Conservation (phyloP, 2,113 vertebrate genomes). For the Catharus bicknelli region DNA sequence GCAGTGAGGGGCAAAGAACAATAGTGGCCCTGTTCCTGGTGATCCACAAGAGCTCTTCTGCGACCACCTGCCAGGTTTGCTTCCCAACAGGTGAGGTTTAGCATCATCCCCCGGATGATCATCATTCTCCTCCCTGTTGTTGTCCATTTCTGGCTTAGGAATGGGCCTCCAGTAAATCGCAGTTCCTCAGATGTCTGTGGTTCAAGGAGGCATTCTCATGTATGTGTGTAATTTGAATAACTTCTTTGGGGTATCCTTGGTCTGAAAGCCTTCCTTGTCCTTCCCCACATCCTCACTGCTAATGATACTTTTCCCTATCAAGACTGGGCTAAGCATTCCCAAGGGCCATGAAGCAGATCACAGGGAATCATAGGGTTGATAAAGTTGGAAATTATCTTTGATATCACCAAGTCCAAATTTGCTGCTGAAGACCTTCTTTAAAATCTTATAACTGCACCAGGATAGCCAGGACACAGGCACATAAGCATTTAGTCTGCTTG, state of each 20-base stretch:
- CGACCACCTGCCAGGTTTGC: neutral
- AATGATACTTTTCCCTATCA: neutral
- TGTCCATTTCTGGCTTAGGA: neutral
- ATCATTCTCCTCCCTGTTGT: neutral
- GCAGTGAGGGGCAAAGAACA: neutral
- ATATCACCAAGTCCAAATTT: neutral
- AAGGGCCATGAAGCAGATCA: neutral
- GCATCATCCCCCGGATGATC: neutral
- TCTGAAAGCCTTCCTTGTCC: neutral
- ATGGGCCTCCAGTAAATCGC: neutral
- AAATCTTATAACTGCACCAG: neutral
- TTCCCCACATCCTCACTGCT: neutral
- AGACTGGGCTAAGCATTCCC: neutral
- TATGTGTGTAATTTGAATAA: neutral
- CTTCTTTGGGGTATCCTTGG: neutral
- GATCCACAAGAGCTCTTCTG: neutral
- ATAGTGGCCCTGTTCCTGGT: accelerated
- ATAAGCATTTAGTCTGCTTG: neutral
- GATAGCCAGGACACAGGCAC: neutral
- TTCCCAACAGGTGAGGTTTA: neutral
- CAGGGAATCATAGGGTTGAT: neutral
- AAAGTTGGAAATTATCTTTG: neutral
- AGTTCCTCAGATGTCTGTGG: neutral
- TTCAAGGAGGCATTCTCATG: neutral
- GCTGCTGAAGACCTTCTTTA: neutral